Conservation (phyloP, 2,113 vertebrate species). For the Pteropus alecto region DNA sequence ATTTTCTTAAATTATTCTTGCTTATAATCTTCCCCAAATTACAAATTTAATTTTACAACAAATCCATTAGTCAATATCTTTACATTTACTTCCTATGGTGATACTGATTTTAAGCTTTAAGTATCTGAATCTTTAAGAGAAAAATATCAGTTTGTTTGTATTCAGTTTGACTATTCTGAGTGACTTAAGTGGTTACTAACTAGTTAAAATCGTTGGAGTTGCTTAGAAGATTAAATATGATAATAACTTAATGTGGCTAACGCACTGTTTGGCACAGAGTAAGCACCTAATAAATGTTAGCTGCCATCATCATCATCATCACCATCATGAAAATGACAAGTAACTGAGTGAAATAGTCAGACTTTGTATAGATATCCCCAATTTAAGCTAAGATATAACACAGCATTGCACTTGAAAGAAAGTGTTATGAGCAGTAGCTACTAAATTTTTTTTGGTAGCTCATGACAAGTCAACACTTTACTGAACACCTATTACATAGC, state of each 20-base stretch:
- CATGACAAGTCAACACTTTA: background rate
- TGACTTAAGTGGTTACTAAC: background rate
- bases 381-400: background rate
- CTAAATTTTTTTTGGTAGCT: background rate
- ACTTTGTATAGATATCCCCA: background rate
- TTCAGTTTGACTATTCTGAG: background rate
- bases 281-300: background rate
- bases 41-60: background rate
- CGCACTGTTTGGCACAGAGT: background rate
- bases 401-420: background rate
- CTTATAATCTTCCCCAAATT: background rate
- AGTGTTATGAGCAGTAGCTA: background rate
- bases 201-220: background rate
- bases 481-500: background rate
- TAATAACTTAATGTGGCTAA: background rate
- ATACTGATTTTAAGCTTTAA: background rate
- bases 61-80: background rate
- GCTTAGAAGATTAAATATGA: background rate
- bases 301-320: background rate
- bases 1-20: background rate
- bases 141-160: background rate
- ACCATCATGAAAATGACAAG: background rate
- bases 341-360: background rate
- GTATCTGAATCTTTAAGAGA: background rate
- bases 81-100: background rate